phyloP scores from a whole-genome alignment of 23 tunicate species.

The Styela clava region DNA sequence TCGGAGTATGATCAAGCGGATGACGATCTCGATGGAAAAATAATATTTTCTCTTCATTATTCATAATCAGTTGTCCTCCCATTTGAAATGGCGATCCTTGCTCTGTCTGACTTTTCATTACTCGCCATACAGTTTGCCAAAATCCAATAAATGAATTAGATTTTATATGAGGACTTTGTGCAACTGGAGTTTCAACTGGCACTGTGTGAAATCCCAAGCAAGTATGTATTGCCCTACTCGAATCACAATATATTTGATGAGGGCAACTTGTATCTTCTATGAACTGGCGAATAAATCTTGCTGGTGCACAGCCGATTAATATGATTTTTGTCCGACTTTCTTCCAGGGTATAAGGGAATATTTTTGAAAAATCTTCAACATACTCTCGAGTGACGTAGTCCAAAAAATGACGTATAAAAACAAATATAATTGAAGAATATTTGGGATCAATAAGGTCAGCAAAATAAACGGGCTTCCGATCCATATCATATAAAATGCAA shows the following conservation, averaged over 20 bases:
- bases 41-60: conserved; percentile 28
- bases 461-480: conserved; percentile 22
- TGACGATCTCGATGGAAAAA: conserved; percentile 74
- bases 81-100: conserved; percentile 81
- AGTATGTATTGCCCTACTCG: conserved; percentile 48
- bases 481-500: conserved; percentile 30
- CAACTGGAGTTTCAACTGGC: conserved; percentile 15
- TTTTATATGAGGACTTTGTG: conserved; percentile 61
- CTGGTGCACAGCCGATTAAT: conserved; percentile 66
- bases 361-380: conserved; percentile 86
- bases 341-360: conserved; percentile 45
- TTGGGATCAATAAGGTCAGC: conserved; percentile 4
- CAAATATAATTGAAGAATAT: conserved; percentile 32
- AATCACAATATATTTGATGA: conserved; percentile 69
- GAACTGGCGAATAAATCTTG: conserved; percentile 52
- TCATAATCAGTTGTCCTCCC: conserved; percentile 71
- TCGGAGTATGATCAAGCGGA: conserved; percentile 75
- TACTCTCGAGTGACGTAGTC: conserved; percentile 79
- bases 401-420: conserved; percentile 61
- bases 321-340: conserved; percentile 31
- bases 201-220: conserved; percentile 28
- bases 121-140: conserved; percentile 60
- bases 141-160: conserved; percentile 53
- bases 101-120: conserved; percentile 41
- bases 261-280: conserved; percentile 67